Evolutionary conservation across 2,113 vertebrate genomes (phyloP).

Genomic region (Stegostoma tigrinum): DNA sequence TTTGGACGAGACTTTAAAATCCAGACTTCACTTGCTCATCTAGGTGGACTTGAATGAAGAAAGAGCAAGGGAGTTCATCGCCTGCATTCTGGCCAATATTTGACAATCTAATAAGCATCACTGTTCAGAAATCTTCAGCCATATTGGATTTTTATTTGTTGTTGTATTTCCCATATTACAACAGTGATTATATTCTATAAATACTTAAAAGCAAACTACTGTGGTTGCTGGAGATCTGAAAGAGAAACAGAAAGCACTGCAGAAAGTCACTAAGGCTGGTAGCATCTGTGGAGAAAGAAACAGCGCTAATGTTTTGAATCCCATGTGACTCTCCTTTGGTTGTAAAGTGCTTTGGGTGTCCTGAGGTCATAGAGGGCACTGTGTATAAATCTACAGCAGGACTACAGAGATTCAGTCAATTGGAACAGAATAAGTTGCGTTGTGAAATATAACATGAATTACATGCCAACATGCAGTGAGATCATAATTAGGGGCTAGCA

Average conservation of each 20-base stretch:
- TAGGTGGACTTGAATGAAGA: not conserved
- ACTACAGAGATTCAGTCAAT: not conserved
- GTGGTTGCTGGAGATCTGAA: no score
- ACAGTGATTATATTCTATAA: not conserved
- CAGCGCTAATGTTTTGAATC: no score
- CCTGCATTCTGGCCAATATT: not conserved
- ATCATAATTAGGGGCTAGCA: not conserved
- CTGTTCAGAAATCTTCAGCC: not conserved
- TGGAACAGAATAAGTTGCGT: not conserved
- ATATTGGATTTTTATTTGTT: not conserved
- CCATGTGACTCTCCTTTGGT: no score
- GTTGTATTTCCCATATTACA: not conserved
- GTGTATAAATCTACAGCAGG: not conserved
- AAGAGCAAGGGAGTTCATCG: not conserved
- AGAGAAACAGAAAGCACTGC: no score
- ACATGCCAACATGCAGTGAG: not conserved
- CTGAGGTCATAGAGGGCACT: not conserved
- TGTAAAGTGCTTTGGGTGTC: not conserved
- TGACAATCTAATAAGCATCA: not conserved
- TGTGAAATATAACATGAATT: not conserved
- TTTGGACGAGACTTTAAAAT: not conserved
- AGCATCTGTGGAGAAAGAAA: no score
- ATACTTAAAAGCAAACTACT: not conserved
- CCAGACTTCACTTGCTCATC: not conserved
- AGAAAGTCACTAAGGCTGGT: no score